Percentiles rank a stretch among this genome's conserved stretches.
Conservation (phyloP, 2,797 vertebrate genomes). For the Fundulus diaphanus region DNA sequence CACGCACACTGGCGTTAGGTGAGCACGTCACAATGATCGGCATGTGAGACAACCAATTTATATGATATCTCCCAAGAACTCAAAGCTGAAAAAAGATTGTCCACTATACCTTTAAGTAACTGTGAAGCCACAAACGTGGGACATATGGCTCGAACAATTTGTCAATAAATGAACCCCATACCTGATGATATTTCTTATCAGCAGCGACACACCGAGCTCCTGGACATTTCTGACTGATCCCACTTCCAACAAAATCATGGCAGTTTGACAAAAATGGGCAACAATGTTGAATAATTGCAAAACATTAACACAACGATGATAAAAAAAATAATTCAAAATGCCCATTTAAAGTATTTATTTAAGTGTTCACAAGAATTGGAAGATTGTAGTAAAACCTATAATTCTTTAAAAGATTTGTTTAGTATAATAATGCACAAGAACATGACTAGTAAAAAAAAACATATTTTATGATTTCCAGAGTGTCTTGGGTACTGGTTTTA, state of each 20-base stretch:
- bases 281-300: not conserved
- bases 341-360: not conserved
- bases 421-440: not conserved
- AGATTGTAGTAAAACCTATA: not conserved
- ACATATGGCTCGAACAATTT: not conserved
- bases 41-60: no score
- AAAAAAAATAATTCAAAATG: not conserved
- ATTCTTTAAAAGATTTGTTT: no score
- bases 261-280: not conserved
- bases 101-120: no score
- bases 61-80: no score
- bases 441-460: not conserved
- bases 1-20: no score
- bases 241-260: not conserved
- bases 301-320: not conserved
- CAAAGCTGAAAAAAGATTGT: no score
- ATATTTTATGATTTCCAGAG: not conserved
- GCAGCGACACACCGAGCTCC: not conserved
- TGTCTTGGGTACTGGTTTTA: not conserved
- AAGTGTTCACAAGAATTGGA: not conserved
- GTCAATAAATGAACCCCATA: not conserved
- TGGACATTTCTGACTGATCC: not conserved
- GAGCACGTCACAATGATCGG: no score
- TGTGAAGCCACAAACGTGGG: no score
- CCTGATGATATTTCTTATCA: not conserved